Percentiles rank a stretch among this genome's conserved stretches.
These are phyloP conservation scores for Agonum fuliginosum DNA, from an alignment of 2,888 invertebrate species.

Conservation along the genomic window DNA sequence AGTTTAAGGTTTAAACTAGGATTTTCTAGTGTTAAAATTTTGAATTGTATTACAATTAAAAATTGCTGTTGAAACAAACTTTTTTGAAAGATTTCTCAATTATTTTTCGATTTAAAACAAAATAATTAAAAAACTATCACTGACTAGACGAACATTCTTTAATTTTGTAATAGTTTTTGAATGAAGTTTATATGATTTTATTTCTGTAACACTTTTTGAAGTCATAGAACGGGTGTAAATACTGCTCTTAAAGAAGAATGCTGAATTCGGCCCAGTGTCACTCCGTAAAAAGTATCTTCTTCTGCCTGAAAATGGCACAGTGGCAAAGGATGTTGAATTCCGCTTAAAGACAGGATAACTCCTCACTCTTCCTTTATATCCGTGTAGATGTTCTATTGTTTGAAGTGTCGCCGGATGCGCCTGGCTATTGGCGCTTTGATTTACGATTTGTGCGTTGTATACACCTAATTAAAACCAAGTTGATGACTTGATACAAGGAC, in stretches of 20 bases:
- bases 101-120: too few relatives aligned
- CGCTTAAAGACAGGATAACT: not conserved
- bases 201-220: too few relatives aligned
- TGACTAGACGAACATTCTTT: too few relatives aligned
- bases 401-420: slow-evolving; percentile 26
- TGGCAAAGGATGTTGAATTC: not conserved
- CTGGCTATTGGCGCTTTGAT: slow-evolving; percentile 33
- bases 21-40: too few relatives aligned
- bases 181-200: too few relatives aligned
- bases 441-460: slow-evolving; percentile 26
- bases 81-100: too few relatives aligned
- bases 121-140: too few relatives aligned
- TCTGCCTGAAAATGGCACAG: not conserved
- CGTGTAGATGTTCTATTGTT: slow-evolving; percentile 10
- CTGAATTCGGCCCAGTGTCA: not conserved
- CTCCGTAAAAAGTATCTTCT: not conserved
- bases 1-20: too few relatives aligned
- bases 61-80: too few relatives aligned
- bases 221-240: too few relatives aligned
- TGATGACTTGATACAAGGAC: slow-evolving; percentile 41
- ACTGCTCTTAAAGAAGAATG: not conserved
- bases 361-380: not conserved
- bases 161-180: too few relatives aligned
- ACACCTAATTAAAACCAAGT: slow-evolving; percentile 26
- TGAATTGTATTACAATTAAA: too few relatives aligned